phyloP scores from a whole-genome alignment of 2,113 vertebrate species.

The Tychaedon coryphoeus region DNA sequence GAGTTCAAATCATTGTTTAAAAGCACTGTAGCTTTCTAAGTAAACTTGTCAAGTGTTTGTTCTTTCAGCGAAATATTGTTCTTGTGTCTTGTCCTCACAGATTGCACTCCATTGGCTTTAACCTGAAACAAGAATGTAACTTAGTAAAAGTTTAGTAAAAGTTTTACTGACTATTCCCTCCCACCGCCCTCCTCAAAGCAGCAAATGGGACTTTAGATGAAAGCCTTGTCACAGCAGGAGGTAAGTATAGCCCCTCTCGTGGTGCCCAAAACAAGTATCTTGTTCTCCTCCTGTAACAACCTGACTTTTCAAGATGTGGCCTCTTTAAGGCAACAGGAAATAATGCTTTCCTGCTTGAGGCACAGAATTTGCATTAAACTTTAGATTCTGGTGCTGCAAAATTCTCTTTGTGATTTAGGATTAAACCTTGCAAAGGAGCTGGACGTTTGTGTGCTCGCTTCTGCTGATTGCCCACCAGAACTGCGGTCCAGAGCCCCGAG shows the following conservation, averaged over 20 bases:
- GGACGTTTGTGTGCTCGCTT: rapidly evolving
- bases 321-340: background rate
- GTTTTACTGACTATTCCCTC: background rate
- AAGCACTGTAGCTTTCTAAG: background rate
- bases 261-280: background rate
- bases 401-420: background rate
- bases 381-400: background rate
- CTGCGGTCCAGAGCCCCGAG: background rate
- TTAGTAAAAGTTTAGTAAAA: background rate
- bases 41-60: background rate
- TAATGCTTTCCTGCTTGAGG: background rate
- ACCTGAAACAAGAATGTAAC: background rate
- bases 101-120: background rate
- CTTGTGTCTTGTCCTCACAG: background rate
- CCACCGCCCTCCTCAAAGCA: background rate
- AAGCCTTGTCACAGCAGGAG: background rate
- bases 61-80: background rate
- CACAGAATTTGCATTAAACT: background rate
- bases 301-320: background rate
- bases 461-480: background rate
- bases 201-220: background rate
- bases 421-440: background rate
- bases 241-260: background rate
- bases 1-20: background rate
- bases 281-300: background rate